A percentile compares a stretch with the other conserved stretches of the same genome.
phyloP scores from a whole-genome alignment of 2,797 vertebrate genomes.

The Toxotes lorentzi region DNA sequence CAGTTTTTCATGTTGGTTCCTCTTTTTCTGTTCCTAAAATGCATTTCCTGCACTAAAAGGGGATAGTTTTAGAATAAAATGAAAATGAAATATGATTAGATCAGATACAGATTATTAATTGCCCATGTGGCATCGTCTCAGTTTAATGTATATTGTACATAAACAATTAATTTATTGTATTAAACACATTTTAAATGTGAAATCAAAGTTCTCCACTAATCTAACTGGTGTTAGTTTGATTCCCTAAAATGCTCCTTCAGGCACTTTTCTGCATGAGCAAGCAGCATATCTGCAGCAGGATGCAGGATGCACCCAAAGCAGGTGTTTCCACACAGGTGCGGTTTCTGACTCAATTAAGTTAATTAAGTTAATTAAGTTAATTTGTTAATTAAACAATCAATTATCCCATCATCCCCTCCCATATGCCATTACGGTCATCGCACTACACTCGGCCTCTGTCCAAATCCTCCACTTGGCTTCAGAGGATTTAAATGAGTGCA shows the following conservation, averaged over 20 bases:
- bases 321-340: constrained; percentile 74
- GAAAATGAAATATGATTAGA: neutral
- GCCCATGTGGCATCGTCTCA: neutral
- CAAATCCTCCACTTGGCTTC: constrained; percentile 65
- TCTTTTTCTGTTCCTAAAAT: neutral
- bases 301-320: constrained; percentile 46
- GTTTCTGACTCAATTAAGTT: constrained; percentile 51
- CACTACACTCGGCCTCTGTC: constrained; percentile 53
- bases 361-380: constrained; percentile 68
- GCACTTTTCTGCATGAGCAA: constrained; percentile 32
- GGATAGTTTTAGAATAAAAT: neutral
- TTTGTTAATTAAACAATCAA: constrained; percentile 77
- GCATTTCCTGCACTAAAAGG: neutral
- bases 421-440: constrained; percentile 58
- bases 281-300: constrained; percentile 27
- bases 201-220: constrained; percentile 21
- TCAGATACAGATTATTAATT: neutral
- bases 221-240: constrained; percentile 16
- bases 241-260: constrained; percentile 32
- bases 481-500: constrained; percentile 63
- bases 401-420: constrained; percentile 69
- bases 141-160: constrained; percentile 10
- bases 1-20: neutral
- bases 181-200: constrained; percentile 28
- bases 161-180: constrained; percentile 7